A percentile compares a stretch with the other conserved stretches of the same genome.
Evolutionary conservation across 2,888 invertebrate genomes (phyloP).

Genomic region (Ophion costatus): DNA sequence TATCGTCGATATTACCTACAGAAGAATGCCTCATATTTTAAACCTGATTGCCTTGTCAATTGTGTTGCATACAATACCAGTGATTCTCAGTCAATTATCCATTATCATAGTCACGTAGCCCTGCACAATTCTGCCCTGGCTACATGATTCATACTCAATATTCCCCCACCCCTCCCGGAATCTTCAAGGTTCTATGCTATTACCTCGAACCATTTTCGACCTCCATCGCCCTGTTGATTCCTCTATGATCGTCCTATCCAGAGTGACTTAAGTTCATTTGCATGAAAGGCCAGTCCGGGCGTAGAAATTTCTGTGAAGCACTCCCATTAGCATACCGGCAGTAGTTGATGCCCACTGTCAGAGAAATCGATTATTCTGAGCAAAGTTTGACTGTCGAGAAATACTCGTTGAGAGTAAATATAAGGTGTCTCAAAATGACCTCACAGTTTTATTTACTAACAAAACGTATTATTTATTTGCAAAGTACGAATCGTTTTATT

Average conservation of each 20-base stretch:
- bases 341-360: not conserved
- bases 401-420: too few species aligned
- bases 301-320: constrained; percentile 6
- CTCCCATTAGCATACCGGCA: constrained; percentile 14
- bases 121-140: not conserved
- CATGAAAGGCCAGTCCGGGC: constrained; percentile 19
- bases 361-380: constrained; percentile 2
- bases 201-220: constrained; percentile 28
- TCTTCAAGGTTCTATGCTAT: constrained; percentile 11
- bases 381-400: not conserved
- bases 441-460: too few species aligned
- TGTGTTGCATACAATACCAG: constrained; percentile 42
- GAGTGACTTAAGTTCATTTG: constrained; percentile 32
- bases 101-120: not conserved
- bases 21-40: constrained; percentile 27
- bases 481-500: too few species aligned
- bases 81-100: constrained; percentile 16
- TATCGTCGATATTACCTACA: not conserved
- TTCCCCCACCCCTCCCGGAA: not conserved
- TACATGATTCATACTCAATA: not conserved
- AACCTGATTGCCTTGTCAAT: constrained; percentile 9
- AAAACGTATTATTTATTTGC: too few species aligned
- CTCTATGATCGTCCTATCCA: constrained; percentile 18
- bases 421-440: too few species aligned
- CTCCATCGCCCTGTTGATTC: constrained; percentile 17